Conservation (phyloP, 2,888 invertebrate genomes). For the Pandemis corylana region DNA sequence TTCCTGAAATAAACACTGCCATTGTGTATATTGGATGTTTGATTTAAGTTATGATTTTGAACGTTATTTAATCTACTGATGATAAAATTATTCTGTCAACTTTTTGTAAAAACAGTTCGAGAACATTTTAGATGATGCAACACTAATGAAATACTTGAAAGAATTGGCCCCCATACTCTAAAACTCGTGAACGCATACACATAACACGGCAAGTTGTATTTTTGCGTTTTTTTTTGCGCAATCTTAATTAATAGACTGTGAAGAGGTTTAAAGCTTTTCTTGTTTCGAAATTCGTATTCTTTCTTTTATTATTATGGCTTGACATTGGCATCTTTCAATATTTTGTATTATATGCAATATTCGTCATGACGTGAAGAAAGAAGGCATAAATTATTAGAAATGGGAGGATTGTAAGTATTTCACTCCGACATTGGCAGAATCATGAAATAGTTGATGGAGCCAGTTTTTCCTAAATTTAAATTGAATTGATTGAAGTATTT, state of each 20-base stretch:
- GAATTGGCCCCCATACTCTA: no score
- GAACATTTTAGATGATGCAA: no score
- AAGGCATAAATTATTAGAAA: not conserved
- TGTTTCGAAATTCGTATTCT: conserved; percentile 10
- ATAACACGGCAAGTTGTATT: no score
- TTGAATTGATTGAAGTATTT: no score
- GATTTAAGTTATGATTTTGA: conserved; percentile 38
- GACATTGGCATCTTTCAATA: not conserved
- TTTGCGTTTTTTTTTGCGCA: not conserved
- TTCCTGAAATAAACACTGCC: conserved; percentile 83
- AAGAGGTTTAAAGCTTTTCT: not conserved
- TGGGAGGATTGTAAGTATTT: conserved; percentile 23
- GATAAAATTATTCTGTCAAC: not conserved
- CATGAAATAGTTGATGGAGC: no score
- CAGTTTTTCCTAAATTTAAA: no score
- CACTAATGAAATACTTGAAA: no score
- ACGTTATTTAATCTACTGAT: not conserved
- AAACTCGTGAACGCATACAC: no score
- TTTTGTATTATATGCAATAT: not conserved
- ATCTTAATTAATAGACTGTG: not conserved
- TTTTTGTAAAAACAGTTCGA: not conserved
- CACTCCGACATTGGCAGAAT: not conserved
- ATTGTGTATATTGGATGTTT: conserved; percentile 65
- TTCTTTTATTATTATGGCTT: conserved; percentile 10
- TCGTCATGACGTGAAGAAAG: conserved; percentile 7